Evolutionary conservation across 2,797 vertebrate genomes (phyloP), one percentile per base, ranked within the genome.

Genomic region (Scarus forsteni): DNA sequence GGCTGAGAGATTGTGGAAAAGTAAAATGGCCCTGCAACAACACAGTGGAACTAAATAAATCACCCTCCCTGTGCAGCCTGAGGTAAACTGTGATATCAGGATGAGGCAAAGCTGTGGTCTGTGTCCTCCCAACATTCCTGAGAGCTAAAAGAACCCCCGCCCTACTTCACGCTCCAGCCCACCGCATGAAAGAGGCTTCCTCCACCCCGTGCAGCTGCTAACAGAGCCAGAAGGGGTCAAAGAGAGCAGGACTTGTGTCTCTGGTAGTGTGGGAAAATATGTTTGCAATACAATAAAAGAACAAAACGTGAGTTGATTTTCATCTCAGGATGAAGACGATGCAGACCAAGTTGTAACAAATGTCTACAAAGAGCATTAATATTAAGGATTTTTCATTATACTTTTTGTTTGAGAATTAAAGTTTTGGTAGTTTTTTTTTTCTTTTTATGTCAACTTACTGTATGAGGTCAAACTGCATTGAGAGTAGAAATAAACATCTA

Each of bases 41-140:
- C 14, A 48, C 34, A 51, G 14, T 6, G 34, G 39, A 51, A 53
- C 0, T 16, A 51, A 68, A 19, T 12, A 46, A 48, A 18, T 10
- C 16, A 0, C 11, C n/a, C 12, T 45, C 11, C 0, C 35, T 60
- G 14, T 8, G 15, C 58, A 42, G 51, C 18, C 35, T 1, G 11
- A 75, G 63, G 59, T 50, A 62, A 69, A 67, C 62, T 57, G n/a
- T 1, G 14, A 34, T 53, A 15, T 55, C 60, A 64, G 34, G 40
- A 70, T 4, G n/a, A 57, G 40, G 52, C 14, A 11, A 50, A 66
- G 57, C 57, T 62, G 60, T 55, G 58, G 45, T 50, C 53, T 65
- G 53, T 72, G 59, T 70, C 70, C 73, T 79, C 50, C 79, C 69
- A 46, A 70, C 86, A 91, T 92, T 92, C 92, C 89, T 84, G 62